Base-by-base conservation (phyloP, 2,113 vertebrate genomes). In the Lethenteron reissneri region DNA sequence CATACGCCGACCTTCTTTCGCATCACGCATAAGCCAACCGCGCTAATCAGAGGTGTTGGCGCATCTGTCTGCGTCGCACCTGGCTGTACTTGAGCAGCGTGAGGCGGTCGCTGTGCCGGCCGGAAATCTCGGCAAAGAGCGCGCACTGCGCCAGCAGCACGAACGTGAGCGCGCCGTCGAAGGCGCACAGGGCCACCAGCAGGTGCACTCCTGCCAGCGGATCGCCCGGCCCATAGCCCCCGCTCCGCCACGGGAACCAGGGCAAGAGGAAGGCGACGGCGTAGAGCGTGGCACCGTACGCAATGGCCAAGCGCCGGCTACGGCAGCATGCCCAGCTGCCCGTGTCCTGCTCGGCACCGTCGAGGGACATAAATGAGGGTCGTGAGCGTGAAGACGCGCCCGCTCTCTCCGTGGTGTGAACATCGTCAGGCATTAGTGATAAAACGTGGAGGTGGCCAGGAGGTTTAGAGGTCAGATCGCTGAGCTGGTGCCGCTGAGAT, bases 211-310 rank as follows among this genome's bases (percentile, higher is more conserved):
- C 85, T 2, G 83, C 83, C 6, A 94, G 71, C 87, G 88, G 87
- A 78, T 90, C 90, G 0, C 80, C 83, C 4, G 84, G 79, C 11
- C 73, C 8, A 0, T 89, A 91, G 17, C 57, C 17, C 41, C 41
- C 41, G 41, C 41, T 41, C 74, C 80, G 80, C 92, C 90, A 92
- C 1, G 92, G 90, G 75, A 95, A 95, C 88, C 92, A 94, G 6
- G 88, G 86, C 15, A 95, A 77, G 74, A 97, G 81, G 72, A 92
- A 96, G 17, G 86, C 81, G 71, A 87, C 58, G 0, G 81, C 81
- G 13, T 86, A 90, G 7, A 90, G 68, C 0, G 85, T 84, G 14
- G 84, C 84, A 0, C 88, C 87, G 0, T 82, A 88, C 1, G 87
- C 71, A 56, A 91, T 84, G 2, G 85, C 87, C 72, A 85, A 75